These are phyloP conservation scores for Notarius quadriscutis DNA, from an alignment of 2,113 vertebrate species.

Conservation along the genomic window DNA sequence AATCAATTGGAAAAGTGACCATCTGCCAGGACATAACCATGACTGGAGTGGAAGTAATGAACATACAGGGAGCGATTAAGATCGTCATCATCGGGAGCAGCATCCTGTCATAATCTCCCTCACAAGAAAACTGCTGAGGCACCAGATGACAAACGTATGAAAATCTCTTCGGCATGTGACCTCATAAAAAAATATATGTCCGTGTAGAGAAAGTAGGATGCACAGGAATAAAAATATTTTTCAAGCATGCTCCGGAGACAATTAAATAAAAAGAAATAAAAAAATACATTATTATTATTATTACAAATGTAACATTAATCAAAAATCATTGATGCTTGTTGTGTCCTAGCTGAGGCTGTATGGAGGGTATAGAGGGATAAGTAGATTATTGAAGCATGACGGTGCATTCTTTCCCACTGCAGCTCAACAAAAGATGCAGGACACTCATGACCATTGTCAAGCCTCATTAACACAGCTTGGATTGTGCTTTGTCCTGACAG, in stretches of 20 bases:
- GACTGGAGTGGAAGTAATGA: conserved; percentile 79
- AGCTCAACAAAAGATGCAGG: conserved; percentile 68
- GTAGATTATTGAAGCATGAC: conserved; percentile 75
- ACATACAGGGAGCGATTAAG: conserved; percentile 72
- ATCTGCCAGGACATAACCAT: conserved; percentile 78
- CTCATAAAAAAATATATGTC: conserved; percentile 44
- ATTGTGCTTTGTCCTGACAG: conserved; percentile 85
- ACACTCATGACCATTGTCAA: conserved; percentile 81
- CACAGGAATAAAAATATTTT: conserved; percentile 16
- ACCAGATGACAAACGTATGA: conserved; percentile 54
- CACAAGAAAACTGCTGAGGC: conserved; percentile 51
- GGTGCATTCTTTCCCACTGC: conserved; percentile 71
- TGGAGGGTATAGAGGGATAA: conserved; percentile 43
- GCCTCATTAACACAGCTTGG: conserved; percentile 80
- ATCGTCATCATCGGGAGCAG: conserved; percentile 59
- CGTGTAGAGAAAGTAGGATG: not conserved
- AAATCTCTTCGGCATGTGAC: conserved; percentile 42
- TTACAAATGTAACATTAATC: not conserved
- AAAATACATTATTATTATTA: not conserved
- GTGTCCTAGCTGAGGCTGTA: conserved; percentile 10
- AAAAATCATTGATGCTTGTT: not conserved
- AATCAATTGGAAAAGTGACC: conserved; percentile 88
- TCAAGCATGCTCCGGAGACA: not conserved
- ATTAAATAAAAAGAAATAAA: not conserved
- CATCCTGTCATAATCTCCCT: conserved; percentile 52